These are phyloP conservation scores for Cotesia chilonis DNA, from an alignment of 1,140 invertebrate genomes.

Conservation along the genomic window DNA sequence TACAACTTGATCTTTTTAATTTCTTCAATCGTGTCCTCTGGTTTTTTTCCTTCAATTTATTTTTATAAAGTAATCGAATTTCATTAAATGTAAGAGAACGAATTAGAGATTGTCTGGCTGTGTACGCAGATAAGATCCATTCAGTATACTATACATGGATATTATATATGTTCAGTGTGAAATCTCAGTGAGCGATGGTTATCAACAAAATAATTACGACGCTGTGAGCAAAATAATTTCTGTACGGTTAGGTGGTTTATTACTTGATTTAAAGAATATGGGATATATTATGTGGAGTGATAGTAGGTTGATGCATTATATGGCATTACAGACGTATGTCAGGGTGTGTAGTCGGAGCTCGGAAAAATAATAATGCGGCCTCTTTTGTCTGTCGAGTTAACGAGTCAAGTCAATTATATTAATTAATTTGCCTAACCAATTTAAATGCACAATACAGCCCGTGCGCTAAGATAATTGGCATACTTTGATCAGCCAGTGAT, in stretches of 20 bases:
- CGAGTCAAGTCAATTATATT: conserved; percentile 56
- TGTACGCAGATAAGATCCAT: conserved; percentile 35
- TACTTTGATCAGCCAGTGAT: conserved; percentile 26
- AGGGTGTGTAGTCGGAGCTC: conserved; percentile 12
- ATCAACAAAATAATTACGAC: conserved; percentile 39
- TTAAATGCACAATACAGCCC: conserved; percentile 42
- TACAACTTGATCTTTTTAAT: conserved; percentile 10
- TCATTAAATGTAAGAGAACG: too few species aligned
- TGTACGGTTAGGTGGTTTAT: conserved; percentile 9
- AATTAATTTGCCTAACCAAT: conserved; percentile 55
- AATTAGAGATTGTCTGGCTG: conserved; percentile 45
- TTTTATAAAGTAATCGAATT: conserved; percentile 27
- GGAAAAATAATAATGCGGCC: conserved; percentile 30
- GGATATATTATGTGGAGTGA: neutral
- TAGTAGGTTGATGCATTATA: conserved; percentile 9
- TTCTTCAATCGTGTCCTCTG: neutral
- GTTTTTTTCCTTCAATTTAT: neutral
- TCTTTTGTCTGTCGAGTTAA: conserved; percentile 43
- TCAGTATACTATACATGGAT: neutral
- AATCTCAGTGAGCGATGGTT: conserved; percentile 33
- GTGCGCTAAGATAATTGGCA: conserved; percentile 30
- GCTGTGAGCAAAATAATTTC: conserved; percentile 21
- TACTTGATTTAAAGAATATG: conserved; percentile 16
- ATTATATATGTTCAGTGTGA: conserved; percentile 29
- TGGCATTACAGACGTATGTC: neutral